phyloP scores from a whole-genome alignment of 2,888 invertebrate species.

The Resseliella maxima region DNA sequence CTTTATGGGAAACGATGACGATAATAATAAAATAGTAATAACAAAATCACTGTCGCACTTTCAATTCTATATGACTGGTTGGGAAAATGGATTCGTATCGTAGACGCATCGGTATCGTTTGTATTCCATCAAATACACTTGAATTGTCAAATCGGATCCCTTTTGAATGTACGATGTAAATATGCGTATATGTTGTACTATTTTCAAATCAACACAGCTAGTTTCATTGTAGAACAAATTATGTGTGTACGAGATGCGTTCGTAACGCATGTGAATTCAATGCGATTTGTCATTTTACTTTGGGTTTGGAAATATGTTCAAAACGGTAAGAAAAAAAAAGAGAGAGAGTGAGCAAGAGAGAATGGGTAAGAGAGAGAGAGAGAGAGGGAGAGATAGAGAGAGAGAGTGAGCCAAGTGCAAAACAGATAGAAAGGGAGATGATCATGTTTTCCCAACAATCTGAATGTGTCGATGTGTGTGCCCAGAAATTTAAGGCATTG shows the following conservation, averaged over 20 bases:
- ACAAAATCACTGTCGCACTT: constrained; percentile 47
- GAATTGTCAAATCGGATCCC: background rate
- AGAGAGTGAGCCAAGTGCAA: background rate
- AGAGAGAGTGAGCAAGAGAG: too few species aligned
- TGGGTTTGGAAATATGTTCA: too few species aligned
- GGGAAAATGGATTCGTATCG: background rate
- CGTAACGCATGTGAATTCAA: background rate
- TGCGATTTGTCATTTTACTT: constrained; percentile 14
- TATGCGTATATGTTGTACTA: background rate
- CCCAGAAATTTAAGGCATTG: too few species aligned
- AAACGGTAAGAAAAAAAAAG: too few species aligned
- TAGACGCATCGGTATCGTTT: background rate
- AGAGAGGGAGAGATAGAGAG: too few species aligned
- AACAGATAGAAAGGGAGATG: too few species aligned
- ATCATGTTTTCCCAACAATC: too few species aligned
- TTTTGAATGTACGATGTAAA: background rate
- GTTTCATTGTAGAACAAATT: too few species aligned
- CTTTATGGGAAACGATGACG: constrained; percentile 47
- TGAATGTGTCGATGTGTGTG: too few species aligned
- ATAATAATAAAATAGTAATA: constrained; percentile 54
- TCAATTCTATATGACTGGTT: background rate
- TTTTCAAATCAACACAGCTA: too few species aligned
- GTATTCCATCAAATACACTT: background rate
- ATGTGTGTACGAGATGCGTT: too few species aligned
- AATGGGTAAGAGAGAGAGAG: too few species aligned